These are phyloP conservation scores for Nerophis lumbriciformis DNA, from an alignment of 2,113 vertebrate species.

Conservation along the genomic window DNA sequence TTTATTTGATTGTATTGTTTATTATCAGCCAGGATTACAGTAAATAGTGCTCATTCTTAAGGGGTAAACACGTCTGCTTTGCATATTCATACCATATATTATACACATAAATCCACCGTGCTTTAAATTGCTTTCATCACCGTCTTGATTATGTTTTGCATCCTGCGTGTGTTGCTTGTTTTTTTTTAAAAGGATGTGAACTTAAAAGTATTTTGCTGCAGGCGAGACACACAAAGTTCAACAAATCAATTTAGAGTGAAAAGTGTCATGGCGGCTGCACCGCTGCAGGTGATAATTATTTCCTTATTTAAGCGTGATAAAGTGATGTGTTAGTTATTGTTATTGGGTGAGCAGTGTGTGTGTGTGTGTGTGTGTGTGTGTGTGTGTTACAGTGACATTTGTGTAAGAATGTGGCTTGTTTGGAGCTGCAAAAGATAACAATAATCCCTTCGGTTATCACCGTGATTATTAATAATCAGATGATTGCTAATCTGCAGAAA, in stretches of 20 bases:
- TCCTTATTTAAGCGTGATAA: slow-evolving; percentile 17
- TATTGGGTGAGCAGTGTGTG: not conserved
- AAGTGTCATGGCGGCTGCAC: slow-evolving; percentile 12
- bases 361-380: not conserved
- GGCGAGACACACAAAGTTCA: slow-evolving; percentile 16
- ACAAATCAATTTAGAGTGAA: slow-evolving; percentile 19
- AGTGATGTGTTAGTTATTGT: slow-evolving; percentile 9
- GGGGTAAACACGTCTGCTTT: too few relatives aligned
- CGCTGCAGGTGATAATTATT: slow-evolving; percentile 33
- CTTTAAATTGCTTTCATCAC: not conserved
- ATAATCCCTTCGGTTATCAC: slow-evolving; percentile 9
- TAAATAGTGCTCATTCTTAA: too few relatives aligned
- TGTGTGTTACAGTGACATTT: slow-evolving; percentile 1
- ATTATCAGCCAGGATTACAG: too few relatives aligned
- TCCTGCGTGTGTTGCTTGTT: not conserved
- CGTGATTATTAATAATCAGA: slow-evolving; percentile 15
- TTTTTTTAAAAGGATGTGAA: slow-evolving; percentile 2
- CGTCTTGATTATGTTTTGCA: not conserved
- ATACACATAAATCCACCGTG: too few relatives aligned
- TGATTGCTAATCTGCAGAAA: slow-evolving; percentile 22
- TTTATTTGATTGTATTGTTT: too few relatives aligned
- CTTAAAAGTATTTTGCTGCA: slow-evolving; percentile 16
- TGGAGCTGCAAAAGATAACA: slow-evolving; percentile 5
- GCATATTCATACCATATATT: too few relatives aligned
- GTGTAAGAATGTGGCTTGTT: not conserved